Evolutionary conservation across 2,888 invertebrate genomes (phyloP), one percentile per base, ranked within the genome.

Genomic region (Dicyrtomina minuta): DNA sequence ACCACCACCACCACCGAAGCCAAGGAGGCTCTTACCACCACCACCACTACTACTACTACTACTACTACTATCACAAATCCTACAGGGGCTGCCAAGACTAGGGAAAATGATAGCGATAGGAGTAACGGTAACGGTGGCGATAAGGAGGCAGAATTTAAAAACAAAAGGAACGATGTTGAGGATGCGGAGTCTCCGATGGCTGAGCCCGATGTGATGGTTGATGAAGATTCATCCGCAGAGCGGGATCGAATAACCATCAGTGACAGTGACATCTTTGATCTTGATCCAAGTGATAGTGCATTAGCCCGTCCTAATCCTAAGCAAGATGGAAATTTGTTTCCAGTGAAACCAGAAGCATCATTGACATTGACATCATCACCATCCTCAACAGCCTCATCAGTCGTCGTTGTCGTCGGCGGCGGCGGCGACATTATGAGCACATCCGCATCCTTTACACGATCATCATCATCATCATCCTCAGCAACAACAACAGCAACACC

Each of bases 251-350:
- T 64, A 49, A 64, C 64, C n/a, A 64, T 64, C 51, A 64, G 33
- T 10, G 68, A 68, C 68, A 68, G 60, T 33, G 68, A 68, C 60
- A 60, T 60, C 49, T 51, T 60, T 61, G 61, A 61, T 33, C 39
- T 55, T 15, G 58, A 61, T 53, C 39, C n/a, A n/a, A 67, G 59
- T 55, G 67, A 67, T 27, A 59, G 24, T 44, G 56, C 55, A 44
- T 43, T 59, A 43, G 56, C 58, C 46, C 56, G 56, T 66, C 56
- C 56, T 5, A 66, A 58, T 27, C 44, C 56, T 10, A 17, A 17
- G 6, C 33, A n/a, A n/a, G 65, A 53, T 8, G 53, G 17, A 39
- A 39, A 53, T 20, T 22, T 20, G n/a, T 13, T 5, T 2, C 26
- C 5, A 43, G n/a, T 17, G n/a, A 10, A 20, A 13, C 60, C 41